These are phyloP conservation scores for Lepidurus arcticus DNA, from an alignment of 1,140 invertebrate species.

Conservation along the genomic window DNA sequence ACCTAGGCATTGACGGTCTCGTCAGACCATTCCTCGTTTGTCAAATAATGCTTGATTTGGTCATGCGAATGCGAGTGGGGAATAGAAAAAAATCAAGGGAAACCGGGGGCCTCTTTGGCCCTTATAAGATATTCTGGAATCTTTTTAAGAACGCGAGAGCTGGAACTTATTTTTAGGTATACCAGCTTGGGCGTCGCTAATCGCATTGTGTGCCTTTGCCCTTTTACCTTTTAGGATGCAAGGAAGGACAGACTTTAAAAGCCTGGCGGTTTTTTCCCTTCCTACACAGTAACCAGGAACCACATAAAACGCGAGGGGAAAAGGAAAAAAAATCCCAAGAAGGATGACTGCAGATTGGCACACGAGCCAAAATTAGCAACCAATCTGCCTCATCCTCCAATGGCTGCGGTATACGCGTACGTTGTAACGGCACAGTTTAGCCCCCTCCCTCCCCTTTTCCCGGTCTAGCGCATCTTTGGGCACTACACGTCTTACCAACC, in stretches of 20 bases:
- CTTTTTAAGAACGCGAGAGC: neutral
- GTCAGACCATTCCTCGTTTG: no score
- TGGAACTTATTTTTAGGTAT: neutral
- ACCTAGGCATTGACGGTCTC: no score
- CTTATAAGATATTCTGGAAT: neutral
- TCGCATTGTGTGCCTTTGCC: slow-evolving; percentile 11
- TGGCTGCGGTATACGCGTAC: no score
- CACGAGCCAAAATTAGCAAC: slow-evolving; percentile 9
- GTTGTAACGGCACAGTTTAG: neutral
- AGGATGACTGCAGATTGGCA: neutral
- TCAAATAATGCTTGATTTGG: no score
- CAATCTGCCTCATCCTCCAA: neutral
- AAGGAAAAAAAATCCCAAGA: neutral
- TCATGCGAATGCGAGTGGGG: no score
- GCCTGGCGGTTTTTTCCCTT: neutral
- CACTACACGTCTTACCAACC: neutral
- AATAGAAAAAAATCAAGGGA: no score
- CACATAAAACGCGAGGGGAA: neutral
- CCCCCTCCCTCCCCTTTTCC: neutral
- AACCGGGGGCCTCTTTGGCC: no score
- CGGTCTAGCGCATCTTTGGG: neutral
- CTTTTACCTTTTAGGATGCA: neutral
- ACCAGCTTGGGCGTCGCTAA: slow-evolving; percentile 1
- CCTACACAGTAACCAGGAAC: neutral
- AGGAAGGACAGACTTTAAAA: neutral